phyloP scores from a whole-genome alignment of 2,797 vertebrate genomes.

The Anas georgica region DNA sequence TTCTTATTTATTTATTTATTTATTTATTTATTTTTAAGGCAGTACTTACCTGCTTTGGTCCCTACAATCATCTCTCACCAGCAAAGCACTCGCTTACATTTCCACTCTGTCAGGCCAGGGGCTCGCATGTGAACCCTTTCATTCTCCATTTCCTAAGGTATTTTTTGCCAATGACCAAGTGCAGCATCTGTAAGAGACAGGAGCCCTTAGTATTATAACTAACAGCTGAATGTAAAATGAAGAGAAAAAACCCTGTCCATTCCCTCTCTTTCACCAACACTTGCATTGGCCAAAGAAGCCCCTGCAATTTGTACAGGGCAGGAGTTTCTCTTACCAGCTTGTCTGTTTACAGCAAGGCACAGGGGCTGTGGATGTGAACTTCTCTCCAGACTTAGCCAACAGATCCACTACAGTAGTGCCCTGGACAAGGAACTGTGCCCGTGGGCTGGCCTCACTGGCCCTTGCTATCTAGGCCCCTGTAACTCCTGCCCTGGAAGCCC shows the following conservation, averaged over 20 bases:
- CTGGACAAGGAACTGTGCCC: neutral
- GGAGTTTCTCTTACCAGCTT: neutral
- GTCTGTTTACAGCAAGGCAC: no score
- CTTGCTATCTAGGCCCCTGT: neutral
- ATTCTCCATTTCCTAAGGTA: accelerated
- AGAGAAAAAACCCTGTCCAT: neutral
- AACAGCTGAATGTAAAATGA: neutral
- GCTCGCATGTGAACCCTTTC: accelerated
- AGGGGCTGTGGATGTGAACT: neutral
- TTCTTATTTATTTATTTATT: neutral
- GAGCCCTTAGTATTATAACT: neutral
- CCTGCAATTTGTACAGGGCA: neutral
- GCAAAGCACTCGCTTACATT: accelerated
- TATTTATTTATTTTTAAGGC: neutral
- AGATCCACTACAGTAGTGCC: neutral
- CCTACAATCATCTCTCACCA: accelerated
- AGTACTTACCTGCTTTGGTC: neutral
- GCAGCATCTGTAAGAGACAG: neutral
- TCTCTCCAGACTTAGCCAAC: neutral
- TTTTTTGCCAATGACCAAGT: neutral
- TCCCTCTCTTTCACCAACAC: neutral
- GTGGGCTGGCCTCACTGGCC: no score
- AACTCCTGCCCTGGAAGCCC: no score
- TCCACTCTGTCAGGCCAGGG: accelerated
- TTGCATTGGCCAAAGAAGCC: neutral